Conservation (phyloP, 2,888 invertebrate species). For the Orthosia incerta region DNA sequence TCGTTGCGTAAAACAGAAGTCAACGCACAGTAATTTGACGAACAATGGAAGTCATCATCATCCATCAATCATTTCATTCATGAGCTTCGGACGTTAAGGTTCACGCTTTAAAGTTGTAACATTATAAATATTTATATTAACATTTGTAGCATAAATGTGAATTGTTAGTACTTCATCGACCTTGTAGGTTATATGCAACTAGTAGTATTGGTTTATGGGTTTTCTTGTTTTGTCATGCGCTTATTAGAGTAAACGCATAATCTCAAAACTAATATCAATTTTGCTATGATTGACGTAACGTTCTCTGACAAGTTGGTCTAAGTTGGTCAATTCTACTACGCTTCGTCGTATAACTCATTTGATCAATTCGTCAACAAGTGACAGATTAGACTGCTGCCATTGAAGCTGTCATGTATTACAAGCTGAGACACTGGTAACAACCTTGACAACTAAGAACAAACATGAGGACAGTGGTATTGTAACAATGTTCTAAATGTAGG, state of each 20-base stretch:
- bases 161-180: conserved; percentile 19
- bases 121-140: conserved; percentile 34
- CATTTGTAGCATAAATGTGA: conserved; percentile 33
- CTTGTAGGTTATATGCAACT: conserved; percentile 20
- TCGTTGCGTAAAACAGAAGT: conserved; percentile 54
- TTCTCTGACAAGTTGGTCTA: conserved; percentile 35
- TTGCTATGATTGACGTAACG: conserved; percentile 31
- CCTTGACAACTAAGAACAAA: conserved; percentile 67
- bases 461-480: conserved; percentile 65
- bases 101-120: conserved; percentile 23
- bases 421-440: conserved; percentile 43
- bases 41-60: conserved; percentile 36
- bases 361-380: conserved; percentile 49
- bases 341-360: conserved; percentile 45
- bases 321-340: conserved; percentile 39
- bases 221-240: conserved; percentile 5
- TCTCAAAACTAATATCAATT: conserved; percentile 28
- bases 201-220: conserved; percentile 6
- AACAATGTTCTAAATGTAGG: conserved; percentile 53
- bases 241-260: conserved; percentile 11
- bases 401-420: conserved; percentile 58
- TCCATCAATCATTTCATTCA: conserved; percentile 58
- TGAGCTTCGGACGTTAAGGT: conserved; percentile 15
- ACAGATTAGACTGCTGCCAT: conserved; percentile 52
- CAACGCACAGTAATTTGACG: conserved; percentile 28